Conservation (phyloP, 2,797 vertebrate genomes). For the Octomys mimax region DNA sequence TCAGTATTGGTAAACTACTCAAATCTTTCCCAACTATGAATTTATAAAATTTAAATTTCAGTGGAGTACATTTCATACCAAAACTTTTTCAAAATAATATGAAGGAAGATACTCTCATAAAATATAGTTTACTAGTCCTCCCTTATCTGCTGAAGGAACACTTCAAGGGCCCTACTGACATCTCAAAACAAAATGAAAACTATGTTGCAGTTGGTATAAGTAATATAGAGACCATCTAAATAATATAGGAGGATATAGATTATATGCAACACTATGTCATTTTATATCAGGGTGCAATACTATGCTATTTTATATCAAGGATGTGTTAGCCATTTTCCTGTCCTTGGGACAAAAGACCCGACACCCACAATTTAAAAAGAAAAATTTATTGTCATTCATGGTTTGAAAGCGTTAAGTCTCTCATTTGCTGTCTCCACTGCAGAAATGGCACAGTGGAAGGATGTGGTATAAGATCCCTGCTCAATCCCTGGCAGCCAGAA, state of each 20-base stretch:
- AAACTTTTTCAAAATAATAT: background rate
- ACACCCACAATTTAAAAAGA: background rate
- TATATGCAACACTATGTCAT: background rate
- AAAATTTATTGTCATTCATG: background rate
- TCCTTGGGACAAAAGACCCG: background rate
- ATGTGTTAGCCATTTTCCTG: background rate
- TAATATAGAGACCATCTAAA: background rate
- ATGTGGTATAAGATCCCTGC: too few relatives aligned
- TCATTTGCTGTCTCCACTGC: background rate
- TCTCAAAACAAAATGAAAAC: background rate
- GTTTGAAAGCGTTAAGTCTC: too few relatives aligned
- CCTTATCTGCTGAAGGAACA: background rate
- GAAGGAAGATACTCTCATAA: background rate
- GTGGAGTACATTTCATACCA: background rate
- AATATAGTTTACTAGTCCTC: background rate
- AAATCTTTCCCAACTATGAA: background rate
- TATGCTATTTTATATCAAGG: background rate
- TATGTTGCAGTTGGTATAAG: background rate
- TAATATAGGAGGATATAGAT: background rate
- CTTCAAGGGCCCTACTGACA: background rate
- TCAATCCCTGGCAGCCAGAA: background rate
- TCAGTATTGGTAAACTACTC: background rate
- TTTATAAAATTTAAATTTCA: constrained; percentile 24
- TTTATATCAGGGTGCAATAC: background rate
- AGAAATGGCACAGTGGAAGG: background rate